These are phyloP conservation scores for Chlamydotis undulata DNA, from an alignment of 2,113 vertebrate species.

Conservation along the genomic window DNA sequence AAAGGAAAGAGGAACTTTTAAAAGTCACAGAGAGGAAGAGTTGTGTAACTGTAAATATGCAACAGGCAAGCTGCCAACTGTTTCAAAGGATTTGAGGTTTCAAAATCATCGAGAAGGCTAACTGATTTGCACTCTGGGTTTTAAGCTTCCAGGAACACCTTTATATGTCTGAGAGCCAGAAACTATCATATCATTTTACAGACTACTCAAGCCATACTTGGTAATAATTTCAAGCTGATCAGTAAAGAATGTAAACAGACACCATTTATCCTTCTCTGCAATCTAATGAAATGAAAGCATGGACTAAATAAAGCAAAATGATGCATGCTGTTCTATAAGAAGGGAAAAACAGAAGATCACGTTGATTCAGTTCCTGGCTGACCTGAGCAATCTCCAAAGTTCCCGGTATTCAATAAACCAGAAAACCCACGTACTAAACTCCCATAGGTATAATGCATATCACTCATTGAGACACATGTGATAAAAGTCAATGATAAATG, in stretches of 20 bases:
- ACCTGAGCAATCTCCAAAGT: not conserved
- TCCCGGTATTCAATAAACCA: not conserved
- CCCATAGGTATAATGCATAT: not conserved
- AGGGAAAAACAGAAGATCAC: not conserved
- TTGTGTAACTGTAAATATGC: conserved; percentile 35
- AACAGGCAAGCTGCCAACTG: conserved; percentile 8
- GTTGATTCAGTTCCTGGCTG: not conserved
- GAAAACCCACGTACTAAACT: not conserved
- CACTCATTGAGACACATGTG: not conserved
- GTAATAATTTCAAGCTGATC: conserved; percentile 20
- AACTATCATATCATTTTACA: not conserved
- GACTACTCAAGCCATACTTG: not conserved
- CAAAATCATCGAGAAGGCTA: conserved; percentile 30
- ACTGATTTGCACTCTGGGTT: conserved; percentile 2
- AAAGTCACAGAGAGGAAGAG: conserved; percentile 49
- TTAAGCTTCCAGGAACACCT: conserved; percentile 52
- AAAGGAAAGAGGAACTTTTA: conserved; percentile 57
- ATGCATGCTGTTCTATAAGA: not conserved
- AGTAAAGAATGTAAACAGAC: conserved; percentile 48
- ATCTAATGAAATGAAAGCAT: conserved; percentile 28
- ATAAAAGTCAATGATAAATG: not conserved
- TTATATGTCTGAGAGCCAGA: not conserved
- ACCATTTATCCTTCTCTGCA: not conserved
- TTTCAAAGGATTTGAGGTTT: conserved; percentile 63
- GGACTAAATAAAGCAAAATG: conserved; percentile 11